Evolutionary conservation across 2,888 invertebrate genomes (phyloP), one percentile per base, ranked within the genome.

Genomic region (Pristionchus entomophagus): DNA sequence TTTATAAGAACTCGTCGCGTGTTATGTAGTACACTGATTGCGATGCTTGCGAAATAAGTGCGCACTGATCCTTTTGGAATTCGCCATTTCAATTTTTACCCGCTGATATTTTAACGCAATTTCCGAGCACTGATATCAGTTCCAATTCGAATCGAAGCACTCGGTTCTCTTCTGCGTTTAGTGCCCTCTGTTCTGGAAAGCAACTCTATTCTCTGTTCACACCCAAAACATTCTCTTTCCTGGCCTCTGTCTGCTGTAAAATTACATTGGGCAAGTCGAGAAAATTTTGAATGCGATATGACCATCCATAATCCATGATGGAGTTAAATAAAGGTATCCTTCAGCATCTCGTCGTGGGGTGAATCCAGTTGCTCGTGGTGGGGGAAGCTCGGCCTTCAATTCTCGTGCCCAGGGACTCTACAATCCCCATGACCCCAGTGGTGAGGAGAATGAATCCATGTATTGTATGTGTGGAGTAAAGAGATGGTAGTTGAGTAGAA

Each of bases 361-460:
- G 4, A 84, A 82, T 38, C 73, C 87, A 5, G 86, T 87, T 32
- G 89, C 88, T 49, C 88, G 90, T 49, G 90, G 90, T 26, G 90
- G 90, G 26, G 88, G 90, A 51, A 88, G 88, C 14, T 81, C 88
- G 10, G 88, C 87, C 17, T 89, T 88, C 86, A 91, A 91, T 81
- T 85, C 90, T 8, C 88, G 91, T 65, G 91, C 91, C 32, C 91
- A 91, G 73, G 90, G 89, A 45, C 86, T 91, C 17, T 91, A 89
- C 86, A 90, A 90, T 77, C 87, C 87, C 19, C 53, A 53, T 4
- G 86, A 87, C 80, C 87, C 87, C 41, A 86, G 86, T 26, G 88
- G 87, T 86, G 38, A 77, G 56, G n/a, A 19, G 38, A 59, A n/a
- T 8, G 26, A 12, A 38, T n/a, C 49, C 29, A 56, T 6, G 35